Percentiles rank a stretch among this genome's conserved stretches.
Evolutionary conservation across 2,797 vertebrate species (phyloP).

Genomic region (Lemur catta): DNA sequence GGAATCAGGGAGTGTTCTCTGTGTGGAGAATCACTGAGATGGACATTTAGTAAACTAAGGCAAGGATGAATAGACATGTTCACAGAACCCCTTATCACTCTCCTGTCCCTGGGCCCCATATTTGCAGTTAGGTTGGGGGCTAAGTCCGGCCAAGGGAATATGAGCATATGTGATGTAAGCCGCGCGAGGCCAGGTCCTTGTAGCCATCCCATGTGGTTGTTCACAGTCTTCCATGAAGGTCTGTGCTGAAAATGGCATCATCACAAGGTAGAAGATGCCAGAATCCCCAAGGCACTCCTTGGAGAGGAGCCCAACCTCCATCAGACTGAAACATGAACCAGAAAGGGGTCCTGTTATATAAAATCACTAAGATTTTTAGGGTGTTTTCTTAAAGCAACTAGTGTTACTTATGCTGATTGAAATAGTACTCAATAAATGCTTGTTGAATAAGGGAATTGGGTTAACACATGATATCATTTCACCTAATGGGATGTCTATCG

Average conservation of each 20-base stretch:
- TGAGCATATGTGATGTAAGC: not conserved
- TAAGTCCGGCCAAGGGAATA: not conserved
- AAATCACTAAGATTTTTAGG: not conserved
- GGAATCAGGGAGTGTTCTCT: not conserved
- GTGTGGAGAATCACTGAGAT: not conserved
- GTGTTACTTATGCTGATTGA: not conserved
- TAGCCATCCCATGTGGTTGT: not conserved
- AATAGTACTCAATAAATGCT: not conserved
- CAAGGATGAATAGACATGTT: not conserved
- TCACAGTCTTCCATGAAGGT: not conserved
- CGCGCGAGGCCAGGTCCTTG: not conserved
- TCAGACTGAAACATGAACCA: not conserved
- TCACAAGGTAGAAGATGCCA: not conserved
- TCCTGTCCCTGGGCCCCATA: not conserved
- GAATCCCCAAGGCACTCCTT: not conserved
- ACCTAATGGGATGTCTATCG: not conserved
- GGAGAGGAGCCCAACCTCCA: not conserved
- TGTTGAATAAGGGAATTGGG: not conserved
- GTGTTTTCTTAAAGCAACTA: slow-evolving; percentile 37
- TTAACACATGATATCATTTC: not conserved
- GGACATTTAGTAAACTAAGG: not conserved
- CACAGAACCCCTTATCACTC: not conserved
- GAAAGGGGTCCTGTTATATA: not conserved
- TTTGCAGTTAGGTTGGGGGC: not conserved
- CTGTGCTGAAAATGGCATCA: not conserved